Percentiles rank a stretch among this genome's conserved stretches.
Conservation (phyloP, 2,797 vertebrate genomes). For the Morus bassanus region DNA sequence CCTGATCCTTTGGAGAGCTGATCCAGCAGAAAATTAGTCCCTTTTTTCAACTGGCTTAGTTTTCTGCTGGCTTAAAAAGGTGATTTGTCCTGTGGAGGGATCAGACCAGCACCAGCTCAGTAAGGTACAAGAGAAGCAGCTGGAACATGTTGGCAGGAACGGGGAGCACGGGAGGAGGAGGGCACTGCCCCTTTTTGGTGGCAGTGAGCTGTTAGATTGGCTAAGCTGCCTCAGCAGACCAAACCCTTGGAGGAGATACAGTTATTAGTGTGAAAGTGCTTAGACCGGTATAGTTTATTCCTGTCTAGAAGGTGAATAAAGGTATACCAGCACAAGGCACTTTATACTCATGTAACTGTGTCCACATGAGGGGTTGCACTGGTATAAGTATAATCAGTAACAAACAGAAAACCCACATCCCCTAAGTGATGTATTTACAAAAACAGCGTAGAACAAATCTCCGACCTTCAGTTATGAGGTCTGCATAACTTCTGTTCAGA, state of each 20-base stretch:
- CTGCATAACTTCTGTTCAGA: background rate
- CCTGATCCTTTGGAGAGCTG: background rate
- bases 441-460: background rate
- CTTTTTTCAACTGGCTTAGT: background rate
- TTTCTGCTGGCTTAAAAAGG: background rate
- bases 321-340: slow-evolving; percentile 49
- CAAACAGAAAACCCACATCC: background rate
- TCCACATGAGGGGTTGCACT: slow-evolving; percentile 28
- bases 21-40: background rate
- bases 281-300: slow-evolving; percentile 9
- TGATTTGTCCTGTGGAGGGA: background rate
- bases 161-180: background rate
- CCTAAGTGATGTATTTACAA: background rate
- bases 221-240: background rate
- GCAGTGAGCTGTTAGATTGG: background rate
- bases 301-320: slow-evolving; percentile 16
- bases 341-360: slow-evolving; percentile 34
- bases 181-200: background rate
- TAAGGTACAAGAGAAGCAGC: background rate
- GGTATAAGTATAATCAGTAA: background rate
- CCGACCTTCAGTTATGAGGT: background rate
- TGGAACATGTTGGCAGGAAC: background rate
- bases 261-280: slow-evolving; percentile 15
- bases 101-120: background rate
- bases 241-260: slow-evolving; percentile 31